Evolutionary conservation across 2,113 vertebrate genomes (phyloP).

Genomic region (Salvelinus fontinalis): DNA sequence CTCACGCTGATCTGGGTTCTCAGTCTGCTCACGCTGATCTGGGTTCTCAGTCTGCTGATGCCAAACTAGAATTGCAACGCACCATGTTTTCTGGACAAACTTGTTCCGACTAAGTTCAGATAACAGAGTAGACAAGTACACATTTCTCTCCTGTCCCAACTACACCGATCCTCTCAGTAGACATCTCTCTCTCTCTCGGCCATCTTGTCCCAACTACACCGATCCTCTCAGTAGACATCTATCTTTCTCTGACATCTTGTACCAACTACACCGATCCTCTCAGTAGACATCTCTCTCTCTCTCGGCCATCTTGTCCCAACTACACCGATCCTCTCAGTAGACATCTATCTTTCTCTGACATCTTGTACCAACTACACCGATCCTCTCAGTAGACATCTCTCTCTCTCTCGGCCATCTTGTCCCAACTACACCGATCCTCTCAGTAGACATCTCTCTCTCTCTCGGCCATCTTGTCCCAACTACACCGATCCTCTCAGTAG

Average conservation of each 20-base stretch:
- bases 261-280: too few species aligned
- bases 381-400: constrained; percentile 6
- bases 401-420: neutral
- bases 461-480: neutral
- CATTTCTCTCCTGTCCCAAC: neutral
- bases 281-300: neutral
- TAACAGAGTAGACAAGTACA: constrained; percentile 42
- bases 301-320: too few species aligned
- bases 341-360: neutral
- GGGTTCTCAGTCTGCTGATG: neutral
- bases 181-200: neutral
- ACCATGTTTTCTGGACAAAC: constrained; percentile 25
- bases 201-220: too few species aligned
- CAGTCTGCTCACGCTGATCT: too few species aligned
- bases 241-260: neutral
- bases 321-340: too few species aligned
- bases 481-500: too few species aligned
- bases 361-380: neutral
- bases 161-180: constrained; percentile 3
- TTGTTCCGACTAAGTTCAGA: constrained; percentile 39
- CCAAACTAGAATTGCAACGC: neutral
- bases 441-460: neutral
- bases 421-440: too few species aligned
- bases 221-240: neutral
- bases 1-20: too few species aligned